Base-by-base conservation (phyloP, 2,888 invertebrate species). In the Cerastis leucographa region DNA sequence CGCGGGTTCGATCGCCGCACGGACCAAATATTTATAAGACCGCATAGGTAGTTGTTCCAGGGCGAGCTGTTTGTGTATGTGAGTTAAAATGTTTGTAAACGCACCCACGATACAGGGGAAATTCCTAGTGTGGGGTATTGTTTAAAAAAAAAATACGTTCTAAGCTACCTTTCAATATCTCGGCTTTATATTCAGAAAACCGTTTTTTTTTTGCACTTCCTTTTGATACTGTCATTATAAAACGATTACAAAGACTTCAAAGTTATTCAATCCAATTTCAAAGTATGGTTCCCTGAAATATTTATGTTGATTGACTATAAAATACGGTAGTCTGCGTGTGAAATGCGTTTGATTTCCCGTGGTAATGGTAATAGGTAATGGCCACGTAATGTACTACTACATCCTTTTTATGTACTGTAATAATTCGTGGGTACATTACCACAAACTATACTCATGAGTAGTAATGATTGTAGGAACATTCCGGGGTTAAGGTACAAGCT, bases 261-360 rank as follows among this genome's bases (percentile, higher is more conserved):
- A 35, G 29, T 8, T 14, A 12, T 66, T 76, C 44, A 17, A 9
- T 40, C 0, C 46, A 0, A 1, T 46, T 76, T 22, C 12, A 2
- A 76, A n/a, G 11, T 3, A 25, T 22, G 19, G 19, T n/a, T 44
- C 17, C 14, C 5, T 78, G 4, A 65, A 73, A 81, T 73, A 78
- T 81, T 56, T 35, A 78, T 25, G 56, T 59, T 49, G 14, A 81
- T 78, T 73, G 81, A 22, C 56, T 25, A 74, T 65, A 56, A 74
- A 81, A 65, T 11, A 11, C 12, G n/a, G 29, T 71, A 71, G 14
- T 54, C 25, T n/a, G n/a, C n/a, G n/a, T 25, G 35, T 49, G 17
- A 49, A 72, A 5, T 49, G 9, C 54, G 64, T 56, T 78, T 81
- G 64, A 74, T 74, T 56, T 64, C 56, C 54, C 56, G 64, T 81